Base-by-base conservation (phyloP, 53 echinoderm and acorn worm genomes). In the Mesocentrotus franciscanus region DNA sequence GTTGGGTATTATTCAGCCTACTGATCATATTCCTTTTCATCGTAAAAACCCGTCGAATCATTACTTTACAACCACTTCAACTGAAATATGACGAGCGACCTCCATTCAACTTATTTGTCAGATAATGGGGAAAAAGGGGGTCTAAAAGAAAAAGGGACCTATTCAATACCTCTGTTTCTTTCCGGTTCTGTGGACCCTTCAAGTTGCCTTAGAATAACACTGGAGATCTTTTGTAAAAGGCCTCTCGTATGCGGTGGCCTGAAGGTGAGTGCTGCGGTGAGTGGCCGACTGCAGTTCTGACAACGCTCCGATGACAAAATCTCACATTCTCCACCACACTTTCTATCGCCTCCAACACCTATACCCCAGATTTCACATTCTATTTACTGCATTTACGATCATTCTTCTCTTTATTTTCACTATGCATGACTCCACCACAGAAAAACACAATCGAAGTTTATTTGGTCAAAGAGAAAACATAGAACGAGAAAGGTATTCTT, bases 41-140 rank as follows among this genome's bases (percentile, higher is more conserved):
- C 90, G 91, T 7, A 62, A 35, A 56, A 56, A 92, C 92, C 64
- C 74, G 42, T 92, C 66, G 74, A 92, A 92, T 92, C 22, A 92
- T 92, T 92, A 72, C 75, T 92, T 92, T 92, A 91, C 91, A 91
- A 66, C 91, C 91, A 64, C 91, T 68, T 39, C 36, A 91, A 35
- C 61, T 36, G 66, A 36, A 92, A 72, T 75, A 55, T 27, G 92
- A 92, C 92, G 29, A 92, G 71, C 92, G 92, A 92, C 92, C 92
- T 70, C 42, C 74, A 39, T 74, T 56, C 92, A 91, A 72, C 92
- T 74, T 56, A 71, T 92, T 92, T 92, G 92, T 92, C 92, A 74
- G 74, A 56, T 27, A 68, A 56, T 9, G 92, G 75, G 74, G 68
- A 72, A 74, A 74, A 33, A 4, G 34, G 42, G 92, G 70, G 68